A percentile compares a stretch with the other conserved stretches of the same genome.
Evolutionary conservation across 2,113 vertebrate genomes (phyloP).

Genomic region (Hemichromis elongatus): DNA sequence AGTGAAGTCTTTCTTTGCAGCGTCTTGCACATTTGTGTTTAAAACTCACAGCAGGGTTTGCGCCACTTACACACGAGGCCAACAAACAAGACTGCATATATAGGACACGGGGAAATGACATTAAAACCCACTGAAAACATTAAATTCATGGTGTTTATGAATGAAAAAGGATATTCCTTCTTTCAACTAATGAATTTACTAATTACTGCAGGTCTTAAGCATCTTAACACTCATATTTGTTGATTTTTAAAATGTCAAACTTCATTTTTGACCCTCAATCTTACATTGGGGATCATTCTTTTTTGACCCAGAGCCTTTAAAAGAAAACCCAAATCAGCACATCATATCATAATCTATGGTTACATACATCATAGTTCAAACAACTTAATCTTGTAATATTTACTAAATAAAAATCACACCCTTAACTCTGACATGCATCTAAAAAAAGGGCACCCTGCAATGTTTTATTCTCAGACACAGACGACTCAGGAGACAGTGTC

Average conservation of each 20-base stretch:
- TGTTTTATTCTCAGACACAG: slow-evolving; percentile 37
- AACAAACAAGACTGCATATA: background rate
- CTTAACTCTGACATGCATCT: background rate
- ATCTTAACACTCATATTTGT: background rate
- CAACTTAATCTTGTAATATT: background rate
- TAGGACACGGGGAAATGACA: background rate
- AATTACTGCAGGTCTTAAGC: background rate
- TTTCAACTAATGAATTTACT: background rate
- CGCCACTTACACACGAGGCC: background rate
- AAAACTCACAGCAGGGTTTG: background rate
- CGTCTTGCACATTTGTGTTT: background rate
- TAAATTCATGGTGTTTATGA: background rate
- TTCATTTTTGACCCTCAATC: background rate
- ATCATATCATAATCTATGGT: background rate
- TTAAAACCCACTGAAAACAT: background rate
- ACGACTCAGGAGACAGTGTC: slow-evolving; percentile 1
- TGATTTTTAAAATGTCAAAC: fast-evolving
- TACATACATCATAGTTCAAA: background rate
- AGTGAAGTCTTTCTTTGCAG: background rate
- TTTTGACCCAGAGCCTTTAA: background rate
- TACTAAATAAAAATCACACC: background rate
- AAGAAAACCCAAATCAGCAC: background rate
- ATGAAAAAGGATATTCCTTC: background rate
- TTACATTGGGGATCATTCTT: background rate
- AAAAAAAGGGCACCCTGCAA: background rate